Base-by-base conservation (phyloP, 1,140 invertebrate genomes). In the Sinonovacula constricta region DNA sequence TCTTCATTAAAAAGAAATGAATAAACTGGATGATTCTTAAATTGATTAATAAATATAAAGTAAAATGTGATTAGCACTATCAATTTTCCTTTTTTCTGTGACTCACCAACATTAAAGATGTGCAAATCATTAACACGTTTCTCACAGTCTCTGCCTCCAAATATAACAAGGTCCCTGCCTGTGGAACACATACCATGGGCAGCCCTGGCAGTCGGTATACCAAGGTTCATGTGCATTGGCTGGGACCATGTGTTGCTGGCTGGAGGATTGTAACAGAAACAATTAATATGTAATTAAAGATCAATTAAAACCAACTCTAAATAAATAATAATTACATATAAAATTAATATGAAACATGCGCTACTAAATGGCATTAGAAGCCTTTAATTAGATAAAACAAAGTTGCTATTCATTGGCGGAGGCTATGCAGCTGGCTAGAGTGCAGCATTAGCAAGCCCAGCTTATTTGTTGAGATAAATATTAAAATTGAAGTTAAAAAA, bases 171-270 rank as follows among this genome's bases (percentile, higher is more conserved):
- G 70, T 85, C 70, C 62, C 83, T 82, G 36, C 79, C 83, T 10
- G 87, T 70, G 39, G 82, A 81, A 85, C 88, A 88, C 87, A 90
- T 90, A 10, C 81, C 85, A 82, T 85, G 85, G 10, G 90, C 90
- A 51, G 90, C 90, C 49, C 90, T 62, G 12, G 88, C 81, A n/a
- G 87, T 88, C 0, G 90, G 90, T 0, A 86, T 81, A 33, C 83
- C 87, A 0, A 89, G 71, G 67, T 90, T 91, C 85, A 89, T 87
- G 66, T 90, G 90, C 81, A 90, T 81, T 0, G 89, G 89, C 34
- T 89, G 84, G 1, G 85, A 83, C 89, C 89, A 91, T 57, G 82
- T 80, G n/a, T 82, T 83, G 2, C 67, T 84, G 30, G 65, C 87
- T 89, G 74, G 26, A 82, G 71, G 7, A 67, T 49, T 71, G 28